Conservation (phyloP, 2,113 vertebrate genomes). For the Laterallus jamaicensis region DNA sequence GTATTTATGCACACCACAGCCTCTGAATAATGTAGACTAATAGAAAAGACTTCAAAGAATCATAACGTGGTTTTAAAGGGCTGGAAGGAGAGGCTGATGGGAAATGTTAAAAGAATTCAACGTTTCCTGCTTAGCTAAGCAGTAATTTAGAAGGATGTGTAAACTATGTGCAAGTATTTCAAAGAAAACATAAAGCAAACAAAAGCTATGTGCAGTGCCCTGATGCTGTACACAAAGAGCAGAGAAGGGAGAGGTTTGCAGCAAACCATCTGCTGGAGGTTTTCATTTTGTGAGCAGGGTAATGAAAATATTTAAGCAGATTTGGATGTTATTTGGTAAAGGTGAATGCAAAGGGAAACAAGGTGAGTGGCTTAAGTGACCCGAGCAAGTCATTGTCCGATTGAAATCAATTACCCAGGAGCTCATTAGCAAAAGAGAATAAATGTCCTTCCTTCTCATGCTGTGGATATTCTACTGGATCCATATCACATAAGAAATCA, state of each 20-base stretch:
- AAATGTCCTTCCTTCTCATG: neutral
- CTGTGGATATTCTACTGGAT: neutral
- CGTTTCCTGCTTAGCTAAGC: conserved; percentile 60
- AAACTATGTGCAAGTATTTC: conserved; percentile 24
- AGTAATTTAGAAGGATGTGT: conserved; percentile 34
- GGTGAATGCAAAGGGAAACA: neutral
- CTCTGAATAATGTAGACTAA: conserved; percentile 57
- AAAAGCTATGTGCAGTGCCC: neutral
- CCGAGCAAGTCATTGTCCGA: neutral
- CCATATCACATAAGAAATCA: neutral
- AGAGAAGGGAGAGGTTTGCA: conserved; percentile 24
- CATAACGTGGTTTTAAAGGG: conserved; percentile 18
- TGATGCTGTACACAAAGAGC: conserved; percentile 6
- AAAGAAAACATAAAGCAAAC: conserved; percentile 54
- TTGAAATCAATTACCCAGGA: neutral
- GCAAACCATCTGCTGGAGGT: neutral
- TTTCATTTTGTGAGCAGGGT: neutral
- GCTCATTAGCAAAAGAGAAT: neutral
- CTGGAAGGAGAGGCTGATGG: conserved; percentile 36
- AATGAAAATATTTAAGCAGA: neutral
- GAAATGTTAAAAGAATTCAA: conserved; percentile 50
- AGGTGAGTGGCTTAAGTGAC: neutral
- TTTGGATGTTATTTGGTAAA: neutral
- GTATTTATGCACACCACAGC: conserved; percentile 52
- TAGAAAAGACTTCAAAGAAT: conserved; percentile 65